phyloP scores from a whole-genome alignment of 2,888 invertebrate species.

The Orchesella flavescens region DNA sequence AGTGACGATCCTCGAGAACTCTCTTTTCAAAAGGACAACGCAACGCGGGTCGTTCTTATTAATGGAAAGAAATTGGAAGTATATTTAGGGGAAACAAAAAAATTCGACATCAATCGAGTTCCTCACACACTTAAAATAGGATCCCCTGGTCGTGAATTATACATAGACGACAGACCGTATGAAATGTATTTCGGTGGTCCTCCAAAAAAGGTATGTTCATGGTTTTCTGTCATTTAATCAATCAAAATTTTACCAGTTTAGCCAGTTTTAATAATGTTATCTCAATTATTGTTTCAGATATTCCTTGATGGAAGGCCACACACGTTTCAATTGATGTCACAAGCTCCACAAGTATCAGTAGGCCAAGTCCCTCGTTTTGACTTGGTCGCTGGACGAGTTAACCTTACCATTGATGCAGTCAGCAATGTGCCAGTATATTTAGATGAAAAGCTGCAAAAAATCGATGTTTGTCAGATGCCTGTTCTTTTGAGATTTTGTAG shows the following conservation, averaged over 20 bases:
- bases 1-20: constrained; percentile 82
- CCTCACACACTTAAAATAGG: constrained; percentile 84
- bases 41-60: constrained; percentile 82
- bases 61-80: constrained; percentile 82
- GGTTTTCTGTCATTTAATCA: neutral
- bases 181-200: constrained; percentile 95
- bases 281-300: constrained; percentile 76
- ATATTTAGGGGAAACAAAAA: constrained; percentile 81
- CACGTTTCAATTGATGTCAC: constrained; percentile 88
- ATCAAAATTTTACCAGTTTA: neutral
- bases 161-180: constrained; percentile 90
- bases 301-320: constrained; percentile 82
- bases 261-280: neutral
- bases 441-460: constrained; percentile 86
- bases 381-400: constrained; percentile 88
- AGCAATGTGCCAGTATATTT: constrained; percentile 86
- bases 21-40: constrained; percentile 86
- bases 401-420: constrained; percentile 86
- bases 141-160: constrained; percentile 92
- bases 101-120: constrained; percentile 83
- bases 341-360: constrained; percentile 94
- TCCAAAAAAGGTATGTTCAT: constrained; percentile 81
- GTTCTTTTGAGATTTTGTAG: constrained; percentile 88
- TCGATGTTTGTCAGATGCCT: constrained; percentile 80
- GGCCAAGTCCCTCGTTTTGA: constrained; percentile 85